Evolutionary conservation across 1,140 invertebrate species (phyloP), one percentile per base, ranked within the genome.

Genomic region (Trichomalopsis sarcophagae): DNA sequence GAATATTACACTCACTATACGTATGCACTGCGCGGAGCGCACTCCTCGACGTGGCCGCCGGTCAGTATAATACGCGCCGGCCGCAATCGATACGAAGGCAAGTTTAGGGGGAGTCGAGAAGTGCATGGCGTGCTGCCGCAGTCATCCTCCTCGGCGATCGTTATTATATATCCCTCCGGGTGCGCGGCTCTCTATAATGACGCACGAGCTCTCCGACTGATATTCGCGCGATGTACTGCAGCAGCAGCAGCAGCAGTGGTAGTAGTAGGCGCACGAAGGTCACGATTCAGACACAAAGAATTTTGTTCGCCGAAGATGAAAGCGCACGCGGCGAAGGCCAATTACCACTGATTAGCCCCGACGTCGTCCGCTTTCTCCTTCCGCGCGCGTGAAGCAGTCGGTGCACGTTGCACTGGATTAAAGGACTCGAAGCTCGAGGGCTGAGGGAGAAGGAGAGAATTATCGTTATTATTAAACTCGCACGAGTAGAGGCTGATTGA

Each of bases 261-360:
- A n/a, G 55, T 17, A 62, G 55, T 62, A n/a, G 55, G 21, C 55
- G 33, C 55, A 68, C 30, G 40, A 68, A 55, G 40, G 30, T 33
- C 75, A 47, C 30, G 82, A 79, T 71, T 84, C 40, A 73, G 21
- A 55, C 44, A 33, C 69, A 74, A 84, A 84, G 47, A 68, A 21
- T 78, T 73, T 36, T 36, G 5, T 6, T 78, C 10, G 47, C 14
- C 5, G 33, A 68, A 79, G 66, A 79, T 84, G 62, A 79, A 84
- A 84, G 66, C 27, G 23, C 27, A 6, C 27, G n/a, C 73, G 62
- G 2, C 62, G 44, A 11, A 9, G 55, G 83, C 84, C 85, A 91
- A 91, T 91, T 91, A 91, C 88, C 86, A 88, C 86, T 88, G 87
- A 91, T 90, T 91, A 89, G 87, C 86, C 17, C 27, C n/a, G 4